Base-by-base conservation (phyloP, 2,888 invertebrate genomes). In the Coremacera marginata region DNA sequence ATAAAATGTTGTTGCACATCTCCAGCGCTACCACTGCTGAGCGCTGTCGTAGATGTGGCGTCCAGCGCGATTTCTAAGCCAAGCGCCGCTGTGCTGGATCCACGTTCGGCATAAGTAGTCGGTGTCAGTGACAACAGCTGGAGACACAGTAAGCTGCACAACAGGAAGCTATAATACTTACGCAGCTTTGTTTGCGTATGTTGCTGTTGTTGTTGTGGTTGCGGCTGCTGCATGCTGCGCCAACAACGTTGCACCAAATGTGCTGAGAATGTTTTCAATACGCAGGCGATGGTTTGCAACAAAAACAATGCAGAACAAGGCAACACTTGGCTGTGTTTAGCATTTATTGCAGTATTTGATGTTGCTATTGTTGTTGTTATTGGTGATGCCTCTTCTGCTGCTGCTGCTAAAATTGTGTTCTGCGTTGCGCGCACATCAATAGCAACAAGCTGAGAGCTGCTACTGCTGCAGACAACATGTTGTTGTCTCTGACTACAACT, bases 101-200 rank as follows among this genome's bases (percentile, higher is more conserved):
- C 73, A 25, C 5, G 70, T 68, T 19, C 52, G 52, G 55, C 67
- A 5, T 49, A 52, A 3, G 51, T 51, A 25, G 49, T 16, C 8
- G 55, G 70, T 16, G 82, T 76, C 52, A 77, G 77, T 31, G 80
- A 76, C 27, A 75, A 51, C 4, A 79, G 57, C 71, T 76, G 78
- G 25, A 75, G 16, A 14, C n/a, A 68, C 5, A 75, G 14, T 19
- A 70, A 49, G 49, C 49, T 49, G n/a, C 60, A 44, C 9, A 73
- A 34, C 44, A 77, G 55, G 78, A 79, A 49, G 74, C 70, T 9
- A 78, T 76, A n/a, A 22, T 25, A 72, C 25, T 65, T 73, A 31
- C 73, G 73, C 7, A 14, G 19, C 34, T 3, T 22, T 22, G 7
- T 37, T 44, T 71, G 71, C 11, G 27, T 16, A 27, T 22, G 11